Percentiles rank a stretch among this genome's conserved stretches.
Conservation (phyloP, 2,888 invertebrate genomes). For the Rhaphigaster nebulosa region DNA sequence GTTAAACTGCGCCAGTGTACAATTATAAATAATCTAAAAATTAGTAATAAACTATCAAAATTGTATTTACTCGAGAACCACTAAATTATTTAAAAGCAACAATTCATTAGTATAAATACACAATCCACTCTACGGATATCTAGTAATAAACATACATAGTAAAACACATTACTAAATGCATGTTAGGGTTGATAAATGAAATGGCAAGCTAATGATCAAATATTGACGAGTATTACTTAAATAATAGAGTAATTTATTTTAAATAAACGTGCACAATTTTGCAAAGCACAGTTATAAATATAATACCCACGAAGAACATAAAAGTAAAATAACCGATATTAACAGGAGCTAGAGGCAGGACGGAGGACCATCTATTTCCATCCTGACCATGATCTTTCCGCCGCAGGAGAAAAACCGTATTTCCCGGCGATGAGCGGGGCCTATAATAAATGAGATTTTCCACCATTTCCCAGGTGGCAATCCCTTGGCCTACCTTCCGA, state of each 20-base stretch:
- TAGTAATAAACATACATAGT: too few species aligned
- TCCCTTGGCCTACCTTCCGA: background rate
- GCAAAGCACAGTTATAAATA: background rate
- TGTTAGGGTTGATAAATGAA: background rate
- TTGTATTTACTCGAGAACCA: too few species aligned
- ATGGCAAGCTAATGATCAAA: background rate
- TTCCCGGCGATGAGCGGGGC: conserved; percentile 33
- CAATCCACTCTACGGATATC: too few species aligned
- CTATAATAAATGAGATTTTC: conserved; percentile 46
- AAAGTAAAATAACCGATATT: background rate
- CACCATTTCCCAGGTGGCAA: conserved; percentile 45
- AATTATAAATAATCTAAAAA: too few species aligned
- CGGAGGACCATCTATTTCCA: background rate
- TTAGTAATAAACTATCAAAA: too few species aligned
- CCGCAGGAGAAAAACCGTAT: conserved; percentile 39
- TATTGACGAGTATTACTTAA: background rate
- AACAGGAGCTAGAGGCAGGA: background rate
- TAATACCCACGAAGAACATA: background rate
- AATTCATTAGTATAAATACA: too few species aligned
- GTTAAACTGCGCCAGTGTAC: too few species aligned
- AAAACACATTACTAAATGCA: background rate
- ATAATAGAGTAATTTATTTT: background rate
- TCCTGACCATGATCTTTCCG: conserved; percentile 29
- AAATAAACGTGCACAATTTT: background rate
- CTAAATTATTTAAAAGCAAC: too few species aligned